These are phyloP conservation scores for Pogonomyrmex californicus DNA, from an alignment of 1,140 invertebrate genomes.

Conservation along the genomic window DNA sequence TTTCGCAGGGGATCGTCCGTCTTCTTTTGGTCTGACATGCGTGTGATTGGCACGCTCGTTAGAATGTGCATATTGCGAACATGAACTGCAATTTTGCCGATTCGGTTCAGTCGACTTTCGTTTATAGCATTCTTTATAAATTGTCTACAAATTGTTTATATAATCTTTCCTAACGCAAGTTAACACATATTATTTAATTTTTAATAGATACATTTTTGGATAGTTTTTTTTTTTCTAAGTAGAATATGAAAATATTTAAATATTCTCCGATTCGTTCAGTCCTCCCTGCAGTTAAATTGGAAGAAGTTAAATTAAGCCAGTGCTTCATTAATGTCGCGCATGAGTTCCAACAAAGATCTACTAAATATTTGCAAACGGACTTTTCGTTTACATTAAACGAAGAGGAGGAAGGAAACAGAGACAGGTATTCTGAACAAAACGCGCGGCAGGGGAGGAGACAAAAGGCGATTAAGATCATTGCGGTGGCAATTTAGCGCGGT, in stretches of 20 bases:
- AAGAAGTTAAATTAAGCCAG: slow-evolving; percentile 59
- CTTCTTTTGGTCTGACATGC: slow-evolving; percentile 38
- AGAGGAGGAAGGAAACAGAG: slow-evolving; percentile 38
- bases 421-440: slow-evolving; percentile 41
- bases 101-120: slow-evolving; percentile 12
- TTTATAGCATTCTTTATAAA: slow-evolving; percentile 3
- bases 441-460: slow-evolving; percentile 12
- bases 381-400: slow-evolving; percentile 44
- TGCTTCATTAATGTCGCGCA: slow-evolving; percentile 48
- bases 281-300: slow-evolving; percentile 42
- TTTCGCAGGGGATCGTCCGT: slow-evolving; percentile 51
- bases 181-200: neutral
- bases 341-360: slow-evolving; percentile 50
- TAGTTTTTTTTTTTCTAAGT: neutral
- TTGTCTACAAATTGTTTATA: neutral
- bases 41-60: slow-evolving; percentile 62
- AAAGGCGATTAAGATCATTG: slow-evolving; percentile 59
- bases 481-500: slow-evolving; percentile 59
- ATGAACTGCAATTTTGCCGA: slow-evolving; percentile 35
- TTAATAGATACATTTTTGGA: neutral
- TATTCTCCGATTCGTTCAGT: slow-evolving; percentile 27
- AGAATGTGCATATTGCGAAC: slow-evolving; percentile 41
- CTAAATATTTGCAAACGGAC: slow-evolving; percentile 59
- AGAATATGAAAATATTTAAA: slow-evolving; percentile 25
- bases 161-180: neutral